phyloP scores from a whole-genome alignment of 1,140 invertebrate genomes.

The Schlechtendalia chinensis region DNA sequence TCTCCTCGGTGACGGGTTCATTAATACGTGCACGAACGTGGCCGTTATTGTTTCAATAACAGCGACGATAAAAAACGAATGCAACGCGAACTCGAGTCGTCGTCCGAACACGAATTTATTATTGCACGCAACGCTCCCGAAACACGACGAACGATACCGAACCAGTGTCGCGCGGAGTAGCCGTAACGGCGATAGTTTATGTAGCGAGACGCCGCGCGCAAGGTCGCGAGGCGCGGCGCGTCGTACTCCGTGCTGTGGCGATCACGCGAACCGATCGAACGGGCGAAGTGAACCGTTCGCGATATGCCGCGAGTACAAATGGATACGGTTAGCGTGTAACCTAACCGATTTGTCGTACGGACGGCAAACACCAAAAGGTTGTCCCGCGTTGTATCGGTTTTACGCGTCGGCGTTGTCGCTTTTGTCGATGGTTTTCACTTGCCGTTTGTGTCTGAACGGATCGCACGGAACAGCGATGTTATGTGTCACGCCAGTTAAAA shows the following conservation, averaged over 20 bases:
- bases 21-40: not conserved
- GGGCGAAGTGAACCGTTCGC: too few species aligned
- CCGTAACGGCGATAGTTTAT: not conserved
- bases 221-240: not conserved
- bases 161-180: not conserved
- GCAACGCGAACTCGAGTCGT: not conserved
- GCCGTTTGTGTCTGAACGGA: too few species aligned
- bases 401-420: too few species aligned
- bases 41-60: not conserved
- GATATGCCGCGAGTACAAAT: too few species aligned
- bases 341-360: not conserved
- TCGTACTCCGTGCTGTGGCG: not conserved
- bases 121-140: not conserved
- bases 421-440: too few species aligned
- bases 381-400: too few species aligned
- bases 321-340: too few species aligned
- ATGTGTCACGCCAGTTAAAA: too few species aligned
- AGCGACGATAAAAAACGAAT: not conserved
- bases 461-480: too few species aligned
- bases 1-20: not conserved
- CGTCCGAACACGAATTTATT: not conserved
- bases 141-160: not conserved
- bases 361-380: slow-evolving; percentile 10
- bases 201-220: not conserved
- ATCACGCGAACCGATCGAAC: not conserved